Base-by-base conservation (phyloP, 1,140 invertebrate species). In the Acromyrmex charruanus region DNA sequence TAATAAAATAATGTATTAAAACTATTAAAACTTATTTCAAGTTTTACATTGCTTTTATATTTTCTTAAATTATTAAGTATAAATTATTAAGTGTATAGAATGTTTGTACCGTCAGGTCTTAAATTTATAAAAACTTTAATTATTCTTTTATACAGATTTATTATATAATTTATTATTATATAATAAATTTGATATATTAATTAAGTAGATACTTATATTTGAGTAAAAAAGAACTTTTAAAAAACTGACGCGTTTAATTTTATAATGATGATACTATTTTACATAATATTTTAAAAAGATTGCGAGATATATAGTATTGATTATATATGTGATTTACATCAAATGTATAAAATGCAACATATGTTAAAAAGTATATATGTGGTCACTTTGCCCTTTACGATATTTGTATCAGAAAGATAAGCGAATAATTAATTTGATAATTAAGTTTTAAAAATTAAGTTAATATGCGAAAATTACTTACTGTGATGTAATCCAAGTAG, bases 391-490 rank as follows among this genome's bases (percentile, higher is more conserved):
- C 44, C 14, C 61, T 80, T 80, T 80, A 39, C 35, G 35, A 39
- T 1, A n/a, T 25, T 4, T 44, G 31, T 31, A 35, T 21, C 25
- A 68, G 35, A 39, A n/a, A 68, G 25, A 35, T 21, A 28, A 66
- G 18, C 21, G 18, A 28, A 28, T 28, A 28, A 31, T 31, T 31
- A 31, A 31, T 31, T 31, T 31, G 3, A 31, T 31, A 31, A 5
- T 31, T 31, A 31, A 31, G 4, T 31, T 31, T 31, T 31, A 31
- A 31, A 4, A 31, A 31, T 31, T 31, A 31, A 31, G 31, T 35
- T 66, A 66, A 79, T 79, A 51, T 16, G 28, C 18, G 44, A 80
- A 68, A 63, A 80, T 80, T 66, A 80, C 25, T 68, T 51, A 28
- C 77, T 49, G 14, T 21, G 31, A 6, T 79, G 61, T 53, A 79